Base-by-base conservation (phyloP, 2,113 vertebrate species). In the Sciurus niger region DNA sequence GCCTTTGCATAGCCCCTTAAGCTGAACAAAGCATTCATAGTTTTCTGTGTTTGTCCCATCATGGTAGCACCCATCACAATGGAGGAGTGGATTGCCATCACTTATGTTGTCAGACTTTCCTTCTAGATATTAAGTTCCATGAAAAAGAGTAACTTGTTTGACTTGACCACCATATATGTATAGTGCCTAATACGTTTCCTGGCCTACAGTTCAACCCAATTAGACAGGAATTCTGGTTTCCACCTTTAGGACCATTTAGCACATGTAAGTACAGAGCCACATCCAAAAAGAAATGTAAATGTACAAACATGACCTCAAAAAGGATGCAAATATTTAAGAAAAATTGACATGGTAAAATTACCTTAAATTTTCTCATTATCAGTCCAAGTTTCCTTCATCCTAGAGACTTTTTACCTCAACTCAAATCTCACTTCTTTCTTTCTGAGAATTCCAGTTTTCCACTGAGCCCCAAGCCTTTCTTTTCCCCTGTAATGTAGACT, bases 221-320 rank as follows among this genome's bases (percentile, higher is more conserved):
- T 86, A 92, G 79, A 51, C 30, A 48, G 51, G 22, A 34, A 51
- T 93, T 79, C 87, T 95, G 32, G 18, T 89, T 93, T 89, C 34
- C 60, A 93, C 18, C 60, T 67, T 78, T 73, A 86, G 68, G 63
- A 82, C 14, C 10, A 22, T 73, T 89, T 84, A 93, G 34, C 14
- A 80, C 20, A 78, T 79, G 30, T 65, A 78, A 93, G 63, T 34
- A 85, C 34, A 79, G 20, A 92, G 55, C n/a, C 37, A 77, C 30
- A 76, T 63, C 63, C 40, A 63, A 85, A 93, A 92, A 93, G 58
- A 80, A 93, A 92, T 80, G 25, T 30, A 70, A 87, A 77, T 58
- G 28, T 17, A 48, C 20, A 65, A 77, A 93, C 82, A 68, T 65
- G 14, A 17, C n/a, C 43, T 89, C 25, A 94, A 63, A 94, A 93